Evolutionary conservation across 2,113 vertebrate genomes (phyloP).

Genomic region (Lepus europaeus): DNA sequence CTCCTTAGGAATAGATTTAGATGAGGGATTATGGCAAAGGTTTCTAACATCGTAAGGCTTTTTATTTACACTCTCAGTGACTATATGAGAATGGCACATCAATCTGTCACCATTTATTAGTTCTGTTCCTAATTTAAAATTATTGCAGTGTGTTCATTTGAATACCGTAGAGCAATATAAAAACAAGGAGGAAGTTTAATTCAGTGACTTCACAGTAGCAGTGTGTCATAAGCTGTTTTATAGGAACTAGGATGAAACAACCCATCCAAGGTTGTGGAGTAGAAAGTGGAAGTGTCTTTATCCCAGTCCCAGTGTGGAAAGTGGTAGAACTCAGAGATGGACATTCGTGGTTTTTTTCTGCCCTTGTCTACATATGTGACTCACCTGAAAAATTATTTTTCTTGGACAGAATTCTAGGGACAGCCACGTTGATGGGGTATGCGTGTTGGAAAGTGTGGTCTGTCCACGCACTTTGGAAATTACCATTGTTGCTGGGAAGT

Average conservation of each 20-base stretch:
- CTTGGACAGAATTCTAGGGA: neutral
- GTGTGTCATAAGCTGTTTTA: neutral
- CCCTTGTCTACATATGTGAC: neutral
- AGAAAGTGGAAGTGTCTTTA: neutral
- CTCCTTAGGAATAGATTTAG: neutral
- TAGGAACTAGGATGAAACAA: neutral
- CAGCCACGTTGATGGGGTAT: neutral
- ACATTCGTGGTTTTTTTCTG: neutral
- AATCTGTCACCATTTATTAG: neutral
- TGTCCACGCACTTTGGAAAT: no score
- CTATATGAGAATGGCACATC: neutral
- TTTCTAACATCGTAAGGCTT: constrained; percentile 2
- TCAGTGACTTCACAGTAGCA: constrained; percentile 50
- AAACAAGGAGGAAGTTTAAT: constrained; percentile 22
- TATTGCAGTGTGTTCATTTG: neutral
- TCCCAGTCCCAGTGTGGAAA: neutral
- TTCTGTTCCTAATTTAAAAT: neutral
- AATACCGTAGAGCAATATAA: neutral
- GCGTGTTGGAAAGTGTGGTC: neutral
- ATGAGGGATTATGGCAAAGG: neutral
- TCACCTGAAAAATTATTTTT: neutral
- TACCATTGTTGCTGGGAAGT: no score
- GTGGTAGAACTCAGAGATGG: neutral
- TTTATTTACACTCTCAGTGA: neutral
- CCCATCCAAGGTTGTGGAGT: neutral